Evolutionary conservation across 1,140 invertebrate genomes (phyloP).

Genomic region (Formica selysi): DNA sequence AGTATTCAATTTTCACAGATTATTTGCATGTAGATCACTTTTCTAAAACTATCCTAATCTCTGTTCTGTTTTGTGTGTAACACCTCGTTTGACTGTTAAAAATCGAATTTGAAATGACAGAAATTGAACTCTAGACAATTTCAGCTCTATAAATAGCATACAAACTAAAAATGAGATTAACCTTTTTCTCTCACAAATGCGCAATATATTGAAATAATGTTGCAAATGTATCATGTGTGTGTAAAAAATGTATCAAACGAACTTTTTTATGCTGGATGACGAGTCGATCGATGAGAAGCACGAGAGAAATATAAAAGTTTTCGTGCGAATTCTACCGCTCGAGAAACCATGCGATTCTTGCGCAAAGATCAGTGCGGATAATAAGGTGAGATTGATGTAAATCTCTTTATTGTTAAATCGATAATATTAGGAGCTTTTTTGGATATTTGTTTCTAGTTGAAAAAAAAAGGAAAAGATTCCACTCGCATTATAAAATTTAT

Average conservation of each 20-base stretch:
- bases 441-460: not conserved
- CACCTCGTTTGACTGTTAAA: not conserved
- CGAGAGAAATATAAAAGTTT: constrained; percentile 69
- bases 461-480: not conserved
- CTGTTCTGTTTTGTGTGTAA: not conserved
- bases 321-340: constrained; percentile 70
- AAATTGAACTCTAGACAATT: constrained; percentile 18
- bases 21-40: not conserved
- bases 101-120: not conserved
- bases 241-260: not conserved
- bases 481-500: no score
- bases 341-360: constrained; percentile 62
- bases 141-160: not conserved
- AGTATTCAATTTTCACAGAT: constrained; percentile 25
- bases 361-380: constrained; percentile 54
- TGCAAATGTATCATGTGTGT: not conserved
- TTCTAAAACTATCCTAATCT: not conserved
- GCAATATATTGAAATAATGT: constrained; percentile 2
- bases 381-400: constrained; percentile 60
- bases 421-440: not conserved
- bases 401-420: not conserved
- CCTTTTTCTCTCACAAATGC: not conserved
- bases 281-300: not conserved
- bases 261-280: constrained; percentile 42
- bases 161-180: constrained; percentile 14